These are phyloP conservation scores for Saxidomus purpurata DNA, from an alignment of 1,140 invertebrate genomes.

Conservation along the genomic window DNA sequence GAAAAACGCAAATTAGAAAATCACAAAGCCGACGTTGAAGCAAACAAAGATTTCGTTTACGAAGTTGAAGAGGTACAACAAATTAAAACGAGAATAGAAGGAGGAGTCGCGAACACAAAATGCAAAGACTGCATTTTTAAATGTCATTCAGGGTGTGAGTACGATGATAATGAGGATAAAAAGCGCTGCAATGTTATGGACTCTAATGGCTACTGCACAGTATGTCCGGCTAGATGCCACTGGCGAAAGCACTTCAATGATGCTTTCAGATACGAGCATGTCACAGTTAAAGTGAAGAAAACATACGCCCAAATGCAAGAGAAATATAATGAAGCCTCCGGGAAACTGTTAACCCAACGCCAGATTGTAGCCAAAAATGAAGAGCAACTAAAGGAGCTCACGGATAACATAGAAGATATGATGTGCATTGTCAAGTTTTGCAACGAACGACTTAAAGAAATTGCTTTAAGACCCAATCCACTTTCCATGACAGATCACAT, in stretches of 20 bases:
- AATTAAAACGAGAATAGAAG: background rate
- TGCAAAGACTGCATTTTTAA: constrained; percentile 61
- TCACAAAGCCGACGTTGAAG: constrained; percentile 39
- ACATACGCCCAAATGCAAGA: constrained; percentile 14
- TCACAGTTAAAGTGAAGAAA: constrained; percentile 11
- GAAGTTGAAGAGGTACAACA: constrained; percentile 22
- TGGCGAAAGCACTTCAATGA: constrained; percentile 49
- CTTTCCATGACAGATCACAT: constrained; percentile 43
- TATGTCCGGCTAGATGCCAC: constrained; percentile 33
- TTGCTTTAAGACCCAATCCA: constrained; percentile 52
- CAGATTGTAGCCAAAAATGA: constrained; percentile 31
- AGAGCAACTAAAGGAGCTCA: constrained; percentile 30
- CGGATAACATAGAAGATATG: background rate
- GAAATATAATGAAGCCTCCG: constrained; percentile 20
- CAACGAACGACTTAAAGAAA: constrained; percentile 41
- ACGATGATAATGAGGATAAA: constrained; percentile 4
- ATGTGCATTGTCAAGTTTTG: constrained; percentile 42
- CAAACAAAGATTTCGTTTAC: constrained; percentile 61
- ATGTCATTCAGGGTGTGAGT: constrained; percentile 57
- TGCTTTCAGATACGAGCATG: background rate
- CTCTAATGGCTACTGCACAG: constrained; percentile 5
- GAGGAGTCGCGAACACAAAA: constrained; percentile 54
- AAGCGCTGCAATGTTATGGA: background rate
- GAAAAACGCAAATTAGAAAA: constrained; percentile 34
- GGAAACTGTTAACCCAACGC: constrained; percentile 35